Evolutionary conservation across 2,113 vertebrate genomes (phyloP).

Genomic region (Argyrosomus japonicus): DNA sequence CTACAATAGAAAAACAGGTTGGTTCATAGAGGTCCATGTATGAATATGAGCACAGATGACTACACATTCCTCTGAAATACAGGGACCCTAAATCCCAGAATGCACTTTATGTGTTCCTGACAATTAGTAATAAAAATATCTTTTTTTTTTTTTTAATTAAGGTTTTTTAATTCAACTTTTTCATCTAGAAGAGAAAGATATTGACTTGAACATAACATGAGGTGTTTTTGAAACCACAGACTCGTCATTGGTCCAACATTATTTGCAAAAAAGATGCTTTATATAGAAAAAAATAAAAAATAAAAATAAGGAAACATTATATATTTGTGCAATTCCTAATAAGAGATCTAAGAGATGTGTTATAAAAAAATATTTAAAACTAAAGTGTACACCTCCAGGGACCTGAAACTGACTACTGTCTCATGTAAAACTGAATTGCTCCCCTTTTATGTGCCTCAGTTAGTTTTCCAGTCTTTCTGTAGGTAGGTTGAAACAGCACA

Average conservation of each 20-base stretch:
- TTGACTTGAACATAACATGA: not conserved
- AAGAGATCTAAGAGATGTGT: too few species aligned
- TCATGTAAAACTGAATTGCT: not conserved
- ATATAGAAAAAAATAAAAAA: not conserved
- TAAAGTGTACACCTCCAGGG: not conserved
- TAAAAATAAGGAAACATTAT: not conserved
- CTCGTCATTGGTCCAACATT: not conserved
- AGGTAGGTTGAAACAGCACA: not conserved
- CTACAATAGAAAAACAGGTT: slow-evolving; percentile 8
- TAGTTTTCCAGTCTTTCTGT: not conserved
- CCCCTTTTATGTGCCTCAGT: not conserved
- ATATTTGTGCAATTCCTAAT: too few species aligned
- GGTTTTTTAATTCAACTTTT: not conserved
- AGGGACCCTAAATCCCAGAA: too few species aligned
- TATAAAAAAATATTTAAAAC: not conserved
- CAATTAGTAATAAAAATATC: not conserved
- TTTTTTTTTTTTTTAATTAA: not conserved
- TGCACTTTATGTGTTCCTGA: not conserved
- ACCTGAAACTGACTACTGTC: not conserved
- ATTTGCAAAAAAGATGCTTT: not conserved
- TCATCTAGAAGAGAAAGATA: not conserved
- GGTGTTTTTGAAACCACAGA: slow-evolving; percentile 4
- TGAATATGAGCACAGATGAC: not conserved
- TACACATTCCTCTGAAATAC: too few species aligned
- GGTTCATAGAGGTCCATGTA: not conserved